Percentiles rank a stretch among this genome's conserved stretches.
Evolutionary conservation across 2,888 invertebrate species (phyloP).

Genomic region (Drosophila formosana): DNA sequence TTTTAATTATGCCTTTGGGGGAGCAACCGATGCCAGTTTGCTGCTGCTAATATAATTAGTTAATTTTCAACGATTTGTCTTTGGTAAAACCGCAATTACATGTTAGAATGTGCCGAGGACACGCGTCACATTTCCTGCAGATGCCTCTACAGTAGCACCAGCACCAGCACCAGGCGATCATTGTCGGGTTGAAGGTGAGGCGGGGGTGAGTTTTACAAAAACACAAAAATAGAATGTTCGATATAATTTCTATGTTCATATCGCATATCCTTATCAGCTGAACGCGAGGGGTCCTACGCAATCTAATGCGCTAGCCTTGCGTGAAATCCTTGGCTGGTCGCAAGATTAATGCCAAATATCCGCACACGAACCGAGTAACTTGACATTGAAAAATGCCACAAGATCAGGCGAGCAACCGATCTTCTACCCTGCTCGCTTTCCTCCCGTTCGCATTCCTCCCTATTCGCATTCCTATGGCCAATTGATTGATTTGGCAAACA

Average conservation of each 20-base stretch:
- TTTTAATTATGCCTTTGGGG: constrained; percentile 62
- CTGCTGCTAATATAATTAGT: constrained; percentile 65
- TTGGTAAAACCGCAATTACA: constrained; percentile 57
- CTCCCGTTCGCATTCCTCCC: not conserved
- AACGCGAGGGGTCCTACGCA: constrained; percentile 16
- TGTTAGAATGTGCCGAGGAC: constrained; percentile 50
- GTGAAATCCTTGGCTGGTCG: constrained; percentile 55
- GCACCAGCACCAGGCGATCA: not conserved
- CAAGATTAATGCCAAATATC: constrained; percentile 67
- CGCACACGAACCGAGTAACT: constrained; percentile 47
- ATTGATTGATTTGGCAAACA: constrained; percentile 73
- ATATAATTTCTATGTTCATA: constrained; percentile 28
- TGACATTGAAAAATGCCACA: constrained; percentile 68
- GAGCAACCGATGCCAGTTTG: constrained; percentile 24
- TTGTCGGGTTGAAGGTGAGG: not conserved
- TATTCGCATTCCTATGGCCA: not conserved
- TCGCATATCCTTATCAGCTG: constrained; percentile 41
- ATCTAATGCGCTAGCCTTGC: constrained; percentile 62
- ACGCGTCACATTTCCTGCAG: constrained; percentile 62
- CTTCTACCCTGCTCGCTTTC: not conserved
- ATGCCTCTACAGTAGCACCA: not conserved
- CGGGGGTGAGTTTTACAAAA: constrained; percentile 26
- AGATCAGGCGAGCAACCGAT: constrained; percentile 12
- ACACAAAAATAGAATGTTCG: constrained; percentile 17
- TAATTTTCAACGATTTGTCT: constrained; percentile 75